Conservation (phyloP, 2,888 invertebrate genomes). For the Polyommatus iphigenia region DNA sequence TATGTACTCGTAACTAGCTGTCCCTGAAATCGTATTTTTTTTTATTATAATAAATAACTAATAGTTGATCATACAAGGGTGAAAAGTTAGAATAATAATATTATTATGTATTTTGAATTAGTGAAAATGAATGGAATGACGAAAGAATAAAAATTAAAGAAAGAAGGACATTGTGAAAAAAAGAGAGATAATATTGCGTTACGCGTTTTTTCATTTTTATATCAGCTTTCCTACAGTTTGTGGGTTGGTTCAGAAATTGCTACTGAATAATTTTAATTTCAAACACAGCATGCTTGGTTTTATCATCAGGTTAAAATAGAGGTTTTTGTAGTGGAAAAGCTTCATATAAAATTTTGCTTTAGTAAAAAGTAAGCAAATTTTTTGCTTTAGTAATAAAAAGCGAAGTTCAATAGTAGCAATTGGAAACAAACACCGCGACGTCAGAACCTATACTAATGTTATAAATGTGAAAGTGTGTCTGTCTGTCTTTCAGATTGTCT, state of each 20-base stretch:
- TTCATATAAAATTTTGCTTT: background rate
- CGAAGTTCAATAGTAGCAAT: no score
- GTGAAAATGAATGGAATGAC: background rate
- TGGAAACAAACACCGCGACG: no score
- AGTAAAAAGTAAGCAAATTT: background rate
- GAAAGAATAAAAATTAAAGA: background rate
- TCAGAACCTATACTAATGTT: no score
- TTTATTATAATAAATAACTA: background rate
- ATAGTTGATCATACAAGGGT: no score
- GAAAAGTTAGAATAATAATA: no score
- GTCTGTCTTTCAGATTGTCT: no score
- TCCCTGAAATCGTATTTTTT: background rate
- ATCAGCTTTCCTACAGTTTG: background rate
- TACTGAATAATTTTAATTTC: background rate
- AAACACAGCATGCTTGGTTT: background rate
- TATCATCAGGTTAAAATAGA: background rate
- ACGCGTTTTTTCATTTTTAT: background rate
- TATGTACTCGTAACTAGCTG: background rate
- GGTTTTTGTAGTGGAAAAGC: background rate
- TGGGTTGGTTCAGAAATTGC: background rate
- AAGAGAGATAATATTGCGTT: background rate
- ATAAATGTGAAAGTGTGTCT: no score
- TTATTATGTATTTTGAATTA: no score
- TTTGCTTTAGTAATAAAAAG: background rate
- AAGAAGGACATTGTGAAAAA: background rate